Evolutionary conservation across 2,888 invertebrate genomes (phyloP), one percentile per base, ranked within the genome.

Genomic region (Taphrorychus bicolor): DNA sequence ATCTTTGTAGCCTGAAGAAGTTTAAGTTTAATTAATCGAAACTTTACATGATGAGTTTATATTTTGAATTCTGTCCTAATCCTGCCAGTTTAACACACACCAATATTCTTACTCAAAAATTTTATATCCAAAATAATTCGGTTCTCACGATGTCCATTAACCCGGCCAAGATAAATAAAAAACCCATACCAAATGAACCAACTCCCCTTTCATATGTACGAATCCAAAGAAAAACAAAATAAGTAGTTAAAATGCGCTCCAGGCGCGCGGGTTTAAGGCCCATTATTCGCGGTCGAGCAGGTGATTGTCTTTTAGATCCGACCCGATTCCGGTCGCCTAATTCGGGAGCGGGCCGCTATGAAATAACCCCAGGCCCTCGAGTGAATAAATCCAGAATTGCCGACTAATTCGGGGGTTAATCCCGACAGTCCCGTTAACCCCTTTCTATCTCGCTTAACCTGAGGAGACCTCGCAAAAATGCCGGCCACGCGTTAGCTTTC

Each of bases 391-490:
- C 52, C 59, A 9, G 21, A 59, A 52, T 52, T 59, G 54, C 19
- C 54, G 24, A 45, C 52, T 52, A 53, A 32, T 61, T 54, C 17
- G 22, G n/a, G 19, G 45, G 53, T 42, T 63, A 63, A 63, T 57
- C 23, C 57, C 56, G 49, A 19, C 24, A 18, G 48, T 63, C 32
- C 21, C 40, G 56, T 56, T 63, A 63, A 57, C 62, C 56, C 62
- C 45, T 24, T 56, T 48, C 22, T 11, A 21, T 42, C 19, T 17
- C 41, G 18, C 49, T 52, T 60, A 62, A 60, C 60, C 41, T 60
- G 60, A 11, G 14, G 45, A 45, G 7, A 60, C 42, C 17, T 54
- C 52, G 19, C 17, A 52, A 60, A 60, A 60, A 60, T 23, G 52
- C 14, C 60, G 32, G 41, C 52, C 52, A 52, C 41, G 52, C 60